A percentile compares a stretch with the other conserved stretches of the same genome.
Conservation (phyloP, 2,888 invertebrate species). For the Limulus polyphemus region DNA sequence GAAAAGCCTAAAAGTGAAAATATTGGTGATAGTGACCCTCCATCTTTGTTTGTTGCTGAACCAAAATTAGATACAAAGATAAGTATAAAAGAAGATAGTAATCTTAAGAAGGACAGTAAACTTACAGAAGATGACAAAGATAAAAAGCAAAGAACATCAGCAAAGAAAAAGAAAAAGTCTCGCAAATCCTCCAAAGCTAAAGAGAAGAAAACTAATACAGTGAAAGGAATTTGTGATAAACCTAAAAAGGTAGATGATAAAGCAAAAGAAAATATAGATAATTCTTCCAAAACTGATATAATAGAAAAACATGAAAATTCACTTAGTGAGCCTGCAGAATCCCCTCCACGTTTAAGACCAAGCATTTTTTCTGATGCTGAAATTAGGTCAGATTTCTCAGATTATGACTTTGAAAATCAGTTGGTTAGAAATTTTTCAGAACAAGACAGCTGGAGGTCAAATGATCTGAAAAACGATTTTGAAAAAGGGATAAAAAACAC, state of each 20-base stretch:
- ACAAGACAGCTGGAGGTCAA: too few species aligned
- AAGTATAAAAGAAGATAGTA: constrained; percentile 7
- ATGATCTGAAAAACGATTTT: too few species aligned
- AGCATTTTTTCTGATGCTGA: not conserved
- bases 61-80: constrained; percentile 2
- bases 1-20: not conserved
- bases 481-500: too few species aligned
- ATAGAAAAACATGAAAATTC: constrained; percentile 9
- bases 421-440: too few species aligned
- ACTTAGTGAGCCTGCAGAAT: not conserved
- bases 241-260: not conserved
- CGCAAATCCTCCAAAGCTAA: constrained; percentile 23
- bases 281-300: constrained; percentile 6
- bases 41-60: constrained; percentile 12
- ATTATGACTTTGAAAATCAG: constrained; percentile 18
- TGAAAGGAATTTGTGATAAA: constrained; percentile 1
- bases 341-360: not conserved
- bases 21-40: constrained; percentile 9
- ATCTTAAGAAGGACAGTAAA: constrained; percentile 27
- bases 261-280: constrained; percentile 2
- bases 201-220: constrained; percentile 14
- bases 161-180: constrained; percentile 24
- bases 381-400: constrained; percentile 17
- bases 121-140: constrained; percentile 5
- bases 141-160: constrained; percentile 15